phyloP scores from a whole-genome alignment of 2,888 invertebrate species.

The Apomyelois bistriatella region DNA sequence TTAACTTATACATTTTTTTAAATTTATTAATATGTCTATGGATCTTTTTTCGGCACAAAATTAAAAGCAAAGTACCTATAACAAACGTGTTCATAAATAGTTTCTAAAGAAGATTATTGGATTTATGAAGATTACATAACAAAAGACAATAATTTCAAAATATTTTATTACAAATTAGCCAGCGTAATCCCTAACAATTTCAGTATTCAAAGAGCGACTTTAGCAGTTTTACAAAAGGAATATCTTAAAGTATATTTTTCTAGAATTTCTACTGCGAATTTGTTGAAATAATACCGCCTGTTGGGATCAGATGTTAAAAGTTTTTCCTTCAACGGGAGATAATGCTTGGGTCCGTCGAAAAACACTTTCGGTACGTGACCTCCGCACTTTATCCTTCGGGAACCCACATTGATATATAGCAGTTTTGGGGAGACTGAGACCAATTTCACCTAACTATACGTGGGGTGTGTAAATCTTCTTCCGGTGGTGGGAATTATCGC shows the following conservation, averaged over 20 bases:
- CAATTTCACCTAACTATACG: conserved; percentile 47
- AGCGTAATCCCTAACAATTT: not conserved
- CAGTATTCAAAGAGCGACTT: not conserved
- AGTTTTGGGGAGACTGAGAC: conserved; percentile 37
- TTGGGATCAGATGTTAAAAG: conserved; percentile 36
- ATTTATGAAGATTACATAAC: not conserved
- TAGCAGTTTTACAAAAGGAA: not conserved
- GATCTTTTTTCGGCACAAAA: too few species aligned
- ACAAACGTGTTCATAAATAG: not conserved
- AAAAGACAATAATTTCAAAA: not conserved
- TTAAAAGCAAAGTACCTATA: too few species aligned
- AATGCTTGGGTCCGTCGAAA: conserved; percentile 56
- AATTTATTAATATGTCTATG: too few species aligned
- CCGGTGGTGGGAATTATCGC: conserved; percentile 51
- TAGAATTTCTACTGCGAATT: conserved; percentile 14
- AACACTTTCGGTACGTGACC: conserved; percentile 68
- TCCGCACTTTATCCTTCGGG: conserved; percentile 53
- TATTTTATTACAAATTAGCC: not conserved
- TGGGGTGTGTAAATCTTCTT: conserved; percentile 54
- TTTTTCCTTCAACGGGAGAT: conserved; percentile 46
- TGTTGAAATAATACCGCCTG: conserved; percentile 24
- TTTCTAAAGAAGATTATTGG: not conserved
- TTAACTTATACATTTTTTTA: too few species aligned
- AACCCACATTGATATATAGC: conserved; percentile 60
- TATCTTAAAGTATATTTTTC: not conserved